phyloP scores from a whole-genome alignment of 92 coral and sea anemone species.

The Blastomussa wellsi region DNA sequence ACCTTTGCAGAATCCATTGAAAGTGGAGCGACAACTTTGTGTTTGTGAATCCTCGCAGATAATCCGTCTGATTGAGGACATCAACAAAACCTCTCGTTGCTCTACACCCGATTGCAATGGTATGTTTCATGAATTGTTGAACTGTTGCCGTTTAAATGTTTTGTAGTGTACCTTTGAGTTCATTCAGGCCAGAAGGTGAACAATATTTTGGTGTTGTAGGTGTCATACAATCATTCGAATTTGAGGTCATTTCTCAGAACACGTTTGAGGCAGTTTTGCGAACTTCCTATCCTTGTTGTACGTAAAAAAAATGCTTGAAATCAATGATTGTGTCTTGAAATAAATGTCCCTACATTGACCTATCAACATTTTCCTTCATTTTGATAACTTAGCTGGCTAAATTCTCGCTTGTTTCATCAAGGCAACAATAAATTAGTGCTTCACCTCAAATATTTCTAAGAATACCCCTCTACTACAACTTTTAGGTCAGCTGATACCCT shows the following conservation, averaged over 20 bases:
- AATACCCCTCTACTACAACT: background rate
- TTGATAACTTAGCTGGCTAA: background rate
- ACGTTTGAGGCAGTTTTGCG: background rate
- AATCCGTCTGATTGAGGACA: background rate
- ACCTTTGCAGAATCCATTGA: background rate
- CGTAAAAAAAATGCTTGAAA: background rate
- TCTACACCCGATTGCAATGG: background rate
- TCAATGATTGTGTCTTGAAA: background rate
- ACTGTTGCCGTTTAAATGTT: background rate
- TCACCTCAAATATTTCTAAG: background rate
- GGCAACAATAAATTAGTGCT: background rate
- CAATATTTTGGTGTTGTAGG: background rate
- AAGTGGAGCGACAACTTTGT: background rate
- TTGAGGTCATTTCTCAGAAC: too few relatives aligned
- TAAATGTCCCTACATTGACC: background rate
- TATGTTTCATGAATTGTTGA: background rate
- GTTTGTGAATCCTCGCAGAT: background rate
- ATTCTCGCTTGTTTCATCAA: background rate
- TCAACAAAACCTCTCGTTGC: background rate
- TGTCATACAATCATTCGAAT: background rate
- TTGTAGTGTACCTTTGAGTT: background rate
- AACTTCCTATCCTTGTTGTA: background rate
- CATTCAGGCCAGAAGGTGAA: conserved; percentile 7
- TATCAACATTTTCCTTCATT: background rate
- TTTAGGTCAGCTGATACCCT: conserved; percentile 5